Base-by-base conservation (phyloP, 1,140 invertebrate species). In the Papilio xuthus region DNA sequence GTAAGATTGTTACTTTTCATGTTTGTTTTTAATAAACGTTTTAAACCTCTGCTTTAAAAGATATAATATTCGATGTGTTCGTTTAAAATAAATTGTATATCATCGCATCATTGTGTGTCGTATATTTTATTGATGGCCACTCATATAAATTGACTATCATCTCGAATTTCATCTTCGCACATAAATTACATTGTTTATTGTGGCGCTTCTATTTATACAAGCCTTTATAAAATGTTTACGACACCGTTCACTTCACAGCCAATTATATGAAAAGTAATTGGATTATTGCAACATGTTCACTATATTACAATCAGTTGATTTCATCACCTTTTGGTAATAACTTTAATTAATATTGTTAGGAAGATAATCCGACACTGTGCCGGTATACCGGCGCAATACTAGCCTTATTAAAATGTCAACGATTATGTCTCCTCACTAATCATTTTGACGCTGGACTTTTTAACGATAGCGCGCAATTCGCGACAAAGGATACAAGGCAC, bases 81-180 rank as follows among this genome's bases (percentile, higher is more conserved):
- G 69, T 70, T 70, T 70, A 42, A 42, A 70, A 41, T 70, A 50
- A 73, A 73, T 50, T 47, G 42, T 23, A 44, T 73, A 50, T 73
- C 42, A 47, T 42, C 71, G 12, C 42, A 42, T 42, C 12, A 26
- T 47, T 47, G 71, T 67, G 15, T 18, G 26, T 10, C 10, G 56
- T 71, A 44, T 71, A 71, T 71, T 69, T 71, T 71, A 71, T 73
- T 44, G 71, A 73, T 50, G 20, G 71, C 60, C n/a, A n/a, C n/a
- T 26, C 37, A 73, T 42, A 47, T 73, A 73, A 73, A 73, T 73
- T 73, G 71, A n/a, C 41, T 42, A 50, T 42, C 32, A 44, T 47
- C 23, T 73, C 71, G 20, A 44, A 47, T 73, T 71, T 41, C 70
- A 42, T 73, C 41, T 42, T 47, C 9, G 20, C 71, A 26, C 15